phyloP scores from a whole-genome alignment of 2,888 invertebrate species.

The Amiota communis region DNA sequence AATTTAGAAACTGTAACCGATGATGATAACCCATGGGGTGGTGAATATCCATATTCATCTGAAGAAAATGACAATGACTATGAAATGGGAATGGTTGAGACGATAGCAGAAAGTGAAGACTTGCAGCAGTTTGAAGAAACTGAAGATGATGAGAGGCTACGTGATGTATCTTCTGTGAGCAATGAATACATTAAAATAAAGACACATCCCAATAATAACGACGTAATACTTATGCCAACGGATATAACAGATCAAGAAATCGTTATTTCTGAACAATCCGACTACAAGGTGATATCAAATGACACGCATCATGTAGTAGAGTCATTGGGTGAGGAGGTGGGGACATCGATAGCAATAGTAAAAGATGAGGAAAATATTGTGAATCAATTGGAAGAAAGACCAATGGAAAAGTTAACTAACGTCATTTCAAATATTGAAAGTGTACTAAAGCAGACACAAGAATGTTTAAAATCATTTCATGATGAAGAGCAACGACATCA shows the following conservation, averaged over 20 bases:
- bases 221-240: constrained; percentile 6
- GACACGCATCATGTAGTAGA: background rate
- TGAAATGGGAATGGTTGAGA: constrained; percentile 48
- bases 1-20: constrained; percentile 24
- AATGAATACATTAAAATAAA: constrained; percentile 12
- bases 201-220: background rate
- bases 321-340: background rate
- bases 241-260: background rate
- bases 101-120: constrained; percentile 44
- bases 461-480: constrained; percentile 51
- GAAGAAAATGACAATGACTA: constrained; percentile 51
- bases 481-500: constrained; percentile 44
- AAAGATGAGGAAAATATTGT: background rate
- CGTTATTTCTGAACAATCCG: background rate
- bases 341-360: background rate
- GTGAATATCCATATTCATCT: constrained; percentile 54
- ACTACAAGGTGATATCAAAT: background rate
- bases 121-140: constrained; percentile 35
- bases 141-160: constrained; percentile 30
- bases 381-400: background rate
- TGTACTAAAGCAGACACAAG: constrained; percentile 63
- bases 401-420: constrained; percentile 53
- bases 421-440: constrained; percentile 65
- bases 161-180: background rate
- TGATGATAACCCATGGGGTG: constrained; percentile 62